Evolutionary conservation across 2,888 invertebrate species (phyloP), one percentile per base, ranked within the genome.

Genomic region (Cheiracanthium punctorium): DNA sequence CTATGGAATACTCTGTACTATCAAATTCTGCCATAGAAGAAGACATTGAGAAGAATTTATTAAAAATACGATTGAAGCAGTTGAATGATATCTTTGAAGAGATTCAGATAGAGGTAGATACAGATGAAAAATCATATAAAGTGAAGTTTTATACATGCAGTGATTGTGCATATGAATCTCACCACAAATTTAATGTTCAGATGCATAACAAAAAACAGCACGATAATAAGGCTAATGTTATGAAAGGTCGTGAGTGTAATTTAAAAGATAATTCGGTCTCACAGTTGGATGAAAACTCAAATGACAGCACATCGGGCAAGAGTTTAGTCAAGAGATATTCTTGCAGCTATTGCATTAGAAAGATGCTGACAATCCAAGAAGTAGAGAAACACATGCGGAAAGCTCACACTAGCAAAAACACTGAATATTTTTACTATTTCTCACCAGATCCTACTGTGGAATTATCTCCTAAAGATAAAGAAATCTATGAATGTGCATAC

Each of bases 401-500:
- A 37, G 12, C 33, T 0, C 87, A 87, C 67, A 33, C 73, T 41
- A 76, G 67, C 4, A 28, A 33, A 28, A 75, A 65, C 28, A n/a
- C 14, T 0, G 52, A 76, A 30, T 81, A 77, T 30, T 73, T 37
- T 14, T 87, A 48, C 30, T 77, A 87, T 69, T 87, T 73, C 43
- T 71, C 41, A 5, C 87, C 87, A 29, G 86, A 86, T 65, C 33
- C 48, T 0, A 48, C 41, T 8, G 0, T n/a, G 7, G 24, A 10
- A 14, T 71, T 65, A 17, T 12, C 20, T 8, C n/a, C 37, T 0
- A 43, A 28, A 10, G 86, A 80, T 20, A 71, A 65, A 28, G 75
- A 76, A 1, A 12, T 48, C 8, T 87, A 67, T 67, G 87, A 87
- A 58, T 87, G 87, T 52, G 75, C 77, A 24, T 87, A 87, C 52